Conservation (phyloP, 2,797 vertebrate genomes). For the Anisognathus igniventris region DNA sequence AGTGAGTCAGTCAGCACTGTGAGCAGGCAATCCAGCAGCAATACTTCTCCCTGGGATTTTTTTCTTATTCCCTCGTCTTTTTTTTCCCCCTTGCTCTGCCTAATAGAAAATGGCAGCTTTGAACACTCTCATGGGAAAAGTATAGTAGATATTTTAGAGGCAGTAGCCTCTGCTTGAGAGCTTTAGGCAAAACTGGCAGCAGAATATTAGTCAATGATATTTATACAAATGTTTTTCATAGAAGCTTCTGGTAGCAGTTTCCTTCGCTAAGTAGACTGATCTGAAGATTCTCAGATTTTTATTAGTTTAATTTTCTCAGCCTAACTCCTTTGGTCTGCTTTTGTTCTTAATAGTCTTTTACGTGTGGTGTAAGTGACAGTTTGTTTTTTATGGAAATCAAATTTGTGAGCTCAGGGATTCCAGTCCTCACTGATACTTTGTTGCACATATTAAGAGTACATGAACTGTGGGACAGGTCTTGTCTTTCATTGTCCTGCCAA, state of each 20-base stretch:
- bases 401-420: not conserved
- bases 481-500: not conserved
- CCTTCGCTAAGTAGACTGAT: not conserved
- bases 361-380: not conserved
- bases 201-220: not conserved
- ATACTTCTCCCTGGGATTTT: not conserved
- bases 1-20: not conserved
- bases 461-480: fast-evolving
- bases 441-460: not conserved
- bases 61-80: not conserved
- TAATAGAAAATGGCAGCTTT: not conserved
- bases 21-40: not conserved
- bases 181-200: not conserved
- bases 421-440: not conserved
- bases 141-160: not conserved
- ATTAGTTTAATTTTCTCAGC: not conserved
- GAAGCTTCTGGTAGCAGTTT: not conserved
- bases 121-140: not conserved
- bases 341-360: not conserved
- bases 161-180: not conserved
- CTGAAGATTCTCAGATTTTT: not conserved
- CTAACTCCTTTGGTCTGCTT: not conserved
- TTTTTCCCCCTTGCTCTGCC: not conserved
- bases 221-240: not conserved
- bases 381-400: not conserved